Evolutionary conservation across 2,113 vertebrate species (phyloP), one percentile per base, ranked within the genome.

Genomic region (Vireo altiloquus): DNA sequence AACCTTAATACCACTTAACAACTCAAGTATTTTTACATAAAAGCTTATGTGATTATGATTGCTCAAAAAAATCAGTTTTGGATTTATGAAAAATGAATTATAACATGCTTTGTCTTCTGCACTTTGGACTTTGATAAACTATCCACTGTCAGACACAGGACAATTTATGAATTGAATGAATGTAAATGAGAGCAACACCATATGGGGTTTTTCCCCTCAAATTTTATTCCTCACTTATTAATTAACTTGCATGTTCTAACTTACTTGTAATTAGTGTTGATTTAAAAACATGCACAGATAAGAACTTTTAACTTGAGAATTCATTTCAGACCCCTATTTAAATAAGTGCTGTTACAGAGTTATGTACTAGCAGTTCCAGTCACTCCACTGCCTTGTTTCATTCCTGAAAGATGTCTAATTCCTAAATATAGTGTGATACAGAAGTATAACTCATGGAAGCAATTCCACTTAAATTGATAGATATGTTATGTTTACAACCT

Each of bases 391-490:
- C 81, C 52, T 70, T 77, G 49, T 53, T n/a, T 95, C 52, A 52
- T 71, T 54, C 47, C 49, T 74, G 20, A 78, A 94, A 84, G 60
- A 79, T 31, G 35, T 13, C 46, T 40, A 60, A 78, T 68, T 87
- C 35, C 76, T 74, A 90, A 92, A 92, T 74, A 77, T 59, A 88
- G 22, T 47, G 16, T 52, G 68, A 93, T 75, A 75, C 19, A 66
- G 72, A 80, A 92, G 46, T 40, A 24, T 65, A 93, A 90, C 17
- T 57, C 79, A 86, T 30, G 33, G 39, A 86, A 93, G 56, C 31
- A 94, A 39, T 83, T 90, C 52, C 39, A 70, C 21, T 90, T 81
- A 83, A 83, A 90, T 66, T 83, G 35, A 78, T 66, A 88, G 56
- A 89, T 81, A 37, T 1, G 2, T 37, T 90, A 91, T 11, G 27